Conservation (phyloP, 35 echinoderm and acorn worm genomes). For the Acanthaster planci region DNA sequence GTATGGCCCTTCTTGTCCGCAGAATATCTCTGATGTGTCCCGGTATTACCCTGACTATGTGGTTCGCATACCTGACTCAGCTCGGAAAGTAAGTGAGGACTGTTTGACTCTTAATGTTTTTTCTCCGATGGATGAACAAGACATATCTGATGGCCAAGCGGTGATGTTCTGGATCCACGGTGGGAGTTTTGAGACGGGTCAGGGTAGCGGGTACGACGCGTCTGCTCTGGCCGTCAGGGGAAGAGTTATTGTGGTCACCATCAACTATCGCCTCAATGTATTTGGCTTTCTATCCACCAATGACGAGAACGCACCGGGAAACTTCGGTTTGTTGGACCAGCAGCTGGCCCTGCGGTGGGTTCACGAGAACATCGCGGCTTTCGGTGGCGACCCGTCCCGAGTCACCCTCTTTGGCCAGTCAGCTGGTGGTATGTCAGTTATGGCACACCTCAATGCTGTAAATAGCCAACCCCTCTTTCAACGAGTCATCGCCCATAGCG, state of each 20-base stretch:
- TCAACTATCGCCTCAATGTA: conserved; percentile 59
- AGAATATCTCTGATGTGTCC: conserved; percentile 9
- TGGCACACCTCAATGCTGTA: conserved; percentile 31
- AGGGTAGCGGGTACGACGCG: conserved; percentile 24
- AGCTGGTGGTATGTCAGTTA: conserved; percentile 24
- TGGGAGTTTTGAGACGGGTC: conserved; percentile 37
- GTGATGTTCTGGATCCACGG: conserved; percentile 83
- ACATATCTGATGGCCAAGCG: background rate
- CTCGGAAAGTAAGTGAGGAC: conserved; percentile 23
- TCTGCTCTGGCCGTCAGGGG: conserved; percentile 33
- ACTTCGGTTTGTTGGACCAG: conserved; percentile 66
- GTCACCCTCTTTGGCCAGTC: conserved; percentile 33
- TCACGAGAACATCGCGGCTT: conserved; percentile 41
- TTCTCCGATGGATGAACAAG: background rate
- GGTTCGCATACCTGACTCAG: conserved; percentile 4
- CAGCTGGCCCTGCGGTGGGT: conserved; percentile 62
- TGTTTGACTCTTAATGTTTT: conserved; percentile 33
- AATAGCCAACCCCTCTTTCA: conserved; percentile 27
- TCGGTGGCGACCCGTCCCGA: conserved; percentile 45
- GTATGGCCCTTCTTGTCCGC: conserved; percentile 56
- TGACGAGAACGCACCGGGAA: conserved; percentile 52
- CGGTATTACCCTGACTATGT: background rate
- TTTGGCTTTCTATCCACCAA: conserved; percentile 44
- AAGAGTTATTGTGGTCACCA: conserved; percentile 51
- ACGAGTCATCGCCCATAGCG: conserved; percentile 29